A percentile compares a stretch with the other conserved stretches of the same genome.
Evolutionary conservation across 1,140 invertebrate species (phyloP).

Genomic region (Pseudomyrmex sp.): DNA sequence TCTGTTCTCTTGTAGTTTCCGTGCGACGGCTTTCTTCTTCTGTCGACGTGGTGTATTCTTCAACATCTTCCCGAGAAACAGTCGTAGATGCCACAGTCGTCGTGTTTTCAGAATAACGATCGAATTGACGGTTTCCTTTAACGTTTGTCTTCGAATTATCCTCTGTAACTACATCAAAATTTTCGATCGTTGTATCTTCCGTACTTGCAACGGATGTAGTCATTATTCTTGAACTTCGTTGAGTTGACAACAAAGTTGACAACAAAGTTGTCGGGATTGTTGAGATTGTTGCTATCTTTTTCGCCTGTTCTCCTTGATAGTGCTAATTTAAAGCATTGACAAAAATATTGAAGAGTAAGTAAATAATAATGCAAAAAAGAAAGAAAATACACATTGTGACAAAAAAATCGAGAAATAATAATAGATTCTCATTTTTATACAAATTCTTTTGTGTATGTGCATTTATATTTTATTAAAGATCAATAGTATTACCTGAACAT

Average conservation of each 20-base stretch:
- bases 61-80: background rate
- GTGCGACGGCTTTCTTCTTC: background rate
- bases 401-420: background rate
- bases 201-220: background rate
- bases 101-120: slow-evolving; percentile 18
- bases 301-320: background rate
- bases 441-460: background rate
- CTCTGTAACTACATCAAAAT: slow-evolving; percentile 3
- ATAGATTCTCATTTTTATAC: background rate
- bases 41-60: background rate
- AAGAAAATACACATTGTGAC: background rate
- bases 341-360: slow-evolving; percentile 20
- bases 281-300: background rate
- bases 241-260: background rate
- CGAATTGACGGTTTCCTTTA: background rate
- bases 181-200: background rate
- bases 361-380: slow-evolving; percentile 10
- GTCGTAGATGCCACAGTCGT: background rate
- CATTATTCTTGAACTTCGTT: background rate
- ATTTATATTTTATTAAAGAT: background rate
- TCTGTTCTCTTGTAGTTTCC: background rate
- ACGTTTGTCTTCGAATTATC: slow-evolving; percentile 2
- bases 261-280: background rate
- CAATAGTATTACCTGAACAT: slow-evolving; percentile 22
- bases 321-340: background rate